These are phyloP conservation scores for Lepeophtheirus nordmannii DNA, from an alignment of 2,888 invertebrate species.

Conservation along the genomic window DNA sequence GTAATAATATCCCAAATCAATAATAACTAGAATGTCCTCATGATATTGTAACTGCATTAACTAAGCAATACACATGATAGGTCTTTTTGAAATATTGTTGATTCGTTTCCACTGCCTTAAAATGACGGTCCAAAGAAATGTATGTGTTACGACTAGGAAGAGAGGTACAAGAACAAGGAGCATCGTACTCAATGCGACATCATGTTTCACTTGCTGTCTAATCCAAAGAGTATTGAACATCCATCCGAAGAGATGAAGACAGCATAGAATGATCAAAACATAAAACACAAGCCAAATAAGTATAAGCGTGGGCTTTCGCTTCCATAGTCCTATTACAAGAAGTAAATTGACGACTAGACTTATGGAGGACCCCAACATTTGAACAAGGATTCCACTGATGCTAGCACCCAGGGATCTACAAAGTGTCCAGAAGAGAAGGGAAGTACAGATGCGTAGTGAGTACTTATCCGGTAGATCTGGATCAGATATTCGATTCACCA, in stretches of 20 bases:
- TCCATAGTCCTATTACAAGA: not conserved
- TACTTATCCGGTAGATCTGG: not conserved
- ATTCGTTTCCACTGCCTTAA: not conserved
- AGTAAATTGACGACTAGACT: not conserved
- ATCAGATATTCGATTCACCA: not conserved
- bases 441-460: not conserved
- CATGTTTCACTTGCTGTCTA: not conserved
- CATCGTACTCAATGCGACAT: not conserved
- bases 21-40: too few species aligned
- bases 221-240: slow-evolving; percentile 6
- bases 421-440: not conserved
- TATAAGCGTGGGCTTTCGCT: not conserved
- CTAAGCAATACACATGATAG: not conserved
- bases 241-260: not conserved
- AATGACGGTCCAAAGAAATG: not conserved
- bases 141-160: not conserved
- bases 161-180: not conserved
- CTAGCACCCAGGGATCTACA: not conserved
- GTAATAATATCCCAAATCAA: too few species aligned
- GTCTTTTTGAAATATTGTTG: not conserved
- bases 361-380: not conserved
- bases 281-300: not conserved
- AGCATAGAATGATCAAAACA: not conserved
- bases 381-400: not conserved
- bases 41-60: not conserved